Percentiles rank a stretch among this genome's conserved stretches.
phyloP scores from a whole-genome alignment of 2,888 invertebrate genomes.

The Coelopa pilipes region DNA sequence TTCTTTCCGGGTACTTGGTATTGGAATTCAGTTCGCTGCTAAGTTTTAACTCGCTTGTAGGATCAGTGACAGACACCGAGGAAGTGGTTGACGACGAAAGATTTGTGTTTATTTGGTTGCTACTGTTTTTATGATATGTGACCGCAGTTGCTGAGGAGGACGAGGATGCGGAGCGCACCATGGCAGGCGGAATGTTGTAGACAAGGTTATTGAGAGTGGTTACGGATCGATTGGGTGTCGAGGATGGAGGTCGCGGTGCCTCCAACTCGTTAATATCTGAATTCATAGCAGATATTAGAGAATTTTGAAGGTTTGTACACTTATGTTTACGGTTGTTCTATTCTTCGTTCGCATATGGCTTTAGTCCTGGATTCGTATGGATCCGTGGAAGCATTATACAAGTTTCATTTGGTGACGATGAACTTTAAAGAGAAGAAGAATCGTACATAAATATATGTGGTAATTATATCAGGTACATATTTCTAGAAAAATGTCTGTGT shows the following conservation, averaged over 20 bases:
- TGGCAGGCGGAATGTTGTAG: slow-evolving; percentile 15
- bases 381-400: neutral
- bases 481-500: neutral
- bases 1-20: slow-evolving; percentile 37
- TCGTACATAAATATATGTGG: no score
- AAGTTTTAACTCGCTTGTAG: slow-evolving; percentile 12
- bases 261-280: slow-evolving; percentile 45
- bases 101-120: slow-evolving; percentile 40
- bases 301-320: neutral
- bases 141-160: slow-evolving; percentile 42
- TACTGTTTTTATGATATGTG: slow-evolving; percentile 48
- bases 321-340: neutral
- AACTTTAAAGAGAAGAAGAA: no score
- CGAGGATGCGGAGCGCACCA: neutral
- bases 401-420: neutral
- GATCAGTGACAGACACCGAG: neutral
- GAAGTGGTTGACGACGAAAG: slow-evolving; percentile 30
- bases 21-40: slow-evolving; percentile 18
- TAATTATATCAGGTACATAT: no score
- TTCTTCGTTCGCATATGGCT: neutral
- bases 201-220: neutral
- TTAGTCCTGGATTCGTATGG: neutral
- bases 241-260: slow-evolving; percentile 10
- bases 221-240: slow-evolving; percentile 12
- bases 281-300: slow-evolving; percentile 41